phyloP scores from a whole-genome alignment of 2,113 vertebrate genomes.

The Lophura nycthemera region DNA sequence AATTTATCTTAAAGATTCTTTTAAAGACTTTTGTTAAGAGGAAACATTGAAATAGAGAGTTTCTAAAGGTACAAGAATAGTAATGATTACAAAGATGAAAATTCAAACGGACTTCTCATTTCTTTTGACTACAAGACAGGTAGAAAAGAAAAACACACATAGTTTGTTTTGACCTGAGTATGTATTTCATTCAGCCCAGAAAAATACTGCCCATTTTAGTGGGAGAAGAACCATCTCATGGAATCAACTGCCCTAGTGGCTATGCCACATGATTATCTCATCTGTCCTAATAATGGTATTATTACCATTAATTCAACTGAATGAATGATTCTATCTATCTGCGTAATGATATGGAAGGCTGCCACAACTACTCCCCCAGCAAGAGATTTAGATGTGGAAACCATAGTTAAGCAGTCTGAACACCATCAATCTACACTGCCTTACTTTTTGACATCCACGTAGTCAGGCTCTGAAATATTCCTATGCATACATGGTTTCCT shows the following conservation, averaged over 20 bases:
- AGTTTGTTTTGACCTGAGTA: background rate
- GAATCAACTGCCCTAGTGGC: background rate
- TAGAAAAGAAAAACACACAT: background rate
- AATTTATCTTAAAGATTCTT: background rate
- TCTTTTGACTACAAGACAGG: background rate
- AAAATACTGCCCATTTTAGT: background rate
- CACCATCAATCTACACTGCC: background rate
- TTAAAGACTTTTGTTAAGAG: background rate
- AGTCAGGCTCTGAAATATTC: background rate
- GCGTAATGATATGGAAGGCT: background rate
- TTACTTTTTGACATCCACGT: background rate
- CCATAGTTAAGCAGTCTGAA: background rate
- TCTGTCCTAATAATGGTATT: background rate
- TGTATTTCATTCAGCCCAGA: background rate
- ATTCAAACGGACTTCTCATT: background rate
- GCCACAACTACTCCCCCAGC: background rate
- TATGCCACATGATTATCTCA: rapidly evolving
- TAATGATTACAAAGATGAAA: background rate
- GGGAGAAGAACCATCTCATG: rapidly evolving
- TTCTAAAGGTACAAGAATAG: background rate
- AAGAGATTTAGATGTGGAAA: background rate
- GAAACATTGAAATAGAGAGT: background rate
- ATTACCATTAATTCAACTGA: background rate
- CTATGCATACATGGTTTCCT: background rate
- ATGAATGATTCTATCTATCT: background rate